Conservation (phyloP, 2,797 vertebrate species). For the Sebastes nivosus region DNA sequence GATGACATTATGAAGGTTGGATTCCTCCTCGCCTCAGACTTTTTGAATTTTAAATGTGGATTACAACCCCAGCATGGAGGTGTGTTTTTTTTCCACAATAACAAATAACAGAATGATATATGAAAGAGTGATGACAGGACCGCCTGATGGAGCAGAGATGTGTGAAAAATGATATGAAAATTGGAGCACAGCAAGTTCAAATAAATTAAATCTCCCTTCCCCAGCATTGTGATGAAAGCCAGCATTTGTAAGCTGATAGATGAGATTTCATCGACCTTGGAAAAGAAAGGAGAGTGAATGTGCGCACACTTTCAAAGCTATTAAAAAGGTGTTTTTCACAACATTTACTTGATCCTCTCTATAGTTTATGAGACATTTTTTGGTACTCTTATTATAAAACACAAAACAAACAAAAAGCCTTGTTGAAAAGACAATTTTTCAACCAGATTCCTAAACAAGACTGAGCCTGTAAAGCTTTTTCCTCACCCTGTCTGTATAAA, state of each 20-base stretch:
- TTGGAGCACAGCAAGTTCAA: constrained; percentile 4
- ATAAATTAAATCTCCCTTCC: constrained; percentile 6
- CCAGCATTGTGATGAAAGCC: constrained; percentile 15
- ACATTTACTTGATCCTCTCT: constrained; percentile 8
- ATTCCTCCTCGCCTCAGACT: constrained; percentile 16
- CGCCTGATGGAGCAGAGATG: constrained; percentile 2
- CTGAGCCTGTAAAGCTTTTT: constrained; percentile 22
- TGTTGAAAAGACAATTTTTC: constrained; percentile 1
- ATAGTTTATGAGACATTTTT: neutral
- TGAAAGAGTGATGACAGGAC: constrained; percentile 40
- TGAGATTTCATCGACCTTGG: constrained; percentile 32
- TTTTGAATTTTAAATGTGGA: constrained; percentile 32
- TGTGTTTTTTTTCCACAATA: constrained; percentile 32
- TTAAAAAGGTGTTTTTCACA: constrained; percentile 18
- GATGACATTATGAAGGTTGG: neutral
- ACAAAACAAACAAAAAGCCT: constrained; percentile 22
- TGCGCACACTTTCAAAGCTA: neutral
- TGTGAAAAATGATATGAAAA: constrained; percentile 28
- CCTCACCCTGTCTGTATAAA: constrained; percentile 13
- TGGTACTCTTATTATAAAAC: neutral
- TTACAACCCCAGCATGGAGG: neutral
- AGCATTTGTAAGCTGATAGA: constrained; percentile 14
- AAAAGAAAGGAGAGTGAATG: neutral
- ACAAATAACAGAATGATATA: constrained; percentile 52
- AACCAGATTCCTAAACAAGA: constrained; percentile 15